Conservation (phyloP, 2,888 invertebrate species). For the Acleris emargana region DNA sequence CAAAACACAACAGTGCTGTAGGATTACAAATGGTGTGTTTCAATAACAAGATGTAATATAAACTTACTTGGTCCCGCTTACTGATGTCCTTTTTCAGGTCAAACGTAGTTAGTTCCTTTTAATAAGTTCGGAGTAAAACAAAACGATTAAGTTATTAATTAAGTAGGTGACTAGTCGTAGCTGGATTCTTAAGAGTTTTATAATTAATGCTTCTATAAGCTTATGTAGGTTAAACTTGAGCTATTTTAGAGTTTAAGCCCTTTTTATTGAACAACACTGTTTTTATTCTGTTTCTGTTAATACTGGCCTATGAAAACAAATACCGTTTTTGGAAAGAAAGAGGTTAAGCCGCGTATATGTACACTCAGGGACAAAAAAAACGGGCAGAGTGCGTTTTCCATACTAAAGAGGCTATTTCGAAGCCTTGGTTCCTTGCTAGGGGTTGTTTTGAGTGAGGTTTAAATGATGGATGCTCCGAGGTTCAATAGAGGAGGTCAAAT, state of each 20-base stretch:
- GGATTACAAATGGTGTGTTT: slow-evolving; percentile 58
- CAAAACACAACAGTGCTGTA: slow-evolving; percentile 64
- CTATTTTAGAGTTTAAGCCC: slow-evolving; percentile 9
- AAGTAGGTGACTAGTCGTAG: slow-evolving; percentile 23
- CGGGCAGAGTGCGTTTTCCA: too few relatives aligned
- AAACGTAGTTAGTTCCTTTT: slow-evolving; percentile 21
- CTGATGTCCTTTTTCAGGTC: background rate
- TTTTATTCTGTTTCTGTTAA: background rate
- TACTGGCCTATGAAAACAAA: background rate
- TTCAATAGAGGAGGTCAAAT: too few relatives aligned
- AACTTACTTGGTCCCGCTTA: too few relatives aligned
- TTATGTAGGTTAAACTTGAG: slow-evolving; percentile 28
- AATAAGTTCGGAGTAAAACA: slow-evolving; percentile 23
- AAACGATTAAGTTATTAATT: slow-evolving; percentile 1
- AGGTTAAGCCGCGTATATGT: too few relatives aligned
- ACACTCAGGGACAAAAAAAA: too few relatives aligned
- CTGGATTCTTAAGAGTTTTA: slow-evolving; percentile 5
- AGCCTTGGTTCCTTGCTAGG: too few relatives aligned
- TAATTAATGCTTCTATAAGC: slow-evolving; percentile 22
- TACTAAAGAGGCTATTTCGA: too few relatives aligned
- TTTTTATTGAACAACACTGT: background rate
- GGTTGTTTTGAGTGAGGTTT: too few relatives aligned
- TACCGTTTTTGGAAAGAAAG: too few relatives aligned
- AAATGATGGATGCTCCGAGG: too few relatives aligned
- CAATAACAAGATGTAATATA: background rate